These are phyloP conservation scores for Automeris io DNA, from an alignment of 2,888 invertebrate genomes.

Conservation along the genomic window DNA sequence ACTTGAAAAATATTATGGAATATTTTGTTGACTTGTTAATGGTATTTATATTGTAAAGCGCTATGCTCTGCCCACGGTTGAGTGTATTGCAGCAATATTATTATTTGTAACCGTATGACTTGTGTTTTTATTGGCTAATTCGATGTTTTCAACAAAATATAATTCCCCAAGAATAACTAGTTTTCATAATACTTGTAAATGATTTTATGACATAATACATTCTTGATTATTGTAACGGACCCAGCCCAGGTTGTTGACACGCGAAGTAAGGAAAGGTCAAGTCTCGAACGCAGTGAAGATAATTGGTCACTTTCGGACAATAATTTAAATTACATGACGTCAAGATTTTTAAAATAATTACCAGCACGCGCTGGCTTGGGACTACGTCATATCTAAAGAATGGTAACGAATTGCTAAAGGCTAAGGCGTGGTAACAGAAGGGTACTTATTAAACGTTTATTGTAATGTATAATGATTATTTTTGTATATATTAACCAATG, in stretches of 20 bases:
- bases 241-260: slow-evolving; percentile 16
- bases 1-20: no score
- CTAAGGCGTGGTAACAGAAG: background rate
- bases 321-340: slow-evolving; percentile 20
- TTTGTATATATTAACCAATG: no score
- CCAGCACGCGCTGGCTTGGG: slow-evolving; percentile 15
- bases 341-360: slow-evolving; percentile 17
- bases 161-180: no score
- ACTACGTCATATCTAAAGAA: slow-evolving; percentile 15
- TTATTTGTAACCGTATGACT: no score
- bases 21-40: no score
- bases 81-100: no score
- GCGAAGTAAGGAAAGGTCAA: slow-evolving; percentile 19
- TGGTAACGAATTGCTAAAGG: slow-evolving; percentile 2
- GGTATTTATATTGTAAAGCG: no score
- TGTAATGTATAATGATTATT: no score
- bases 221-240: slow-evolving; percentile 28
- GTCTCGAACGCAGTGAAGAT: slow-evolving; percentile 3
- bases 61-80: no score
- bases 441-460: background rate
- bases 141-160: no score
- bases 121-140: no score
- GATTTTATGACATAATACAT: slow-evolving; percentile 26
- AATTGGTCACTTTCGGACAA: slow-evolving; percentile 11
- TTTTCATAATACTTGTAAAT: no score